Evolutionary conservation across 2,797 vertebrate species (phyloP), one percentile per base, ranked within the genome.

Genomic region (Phylloscopus collybita): DNA sequence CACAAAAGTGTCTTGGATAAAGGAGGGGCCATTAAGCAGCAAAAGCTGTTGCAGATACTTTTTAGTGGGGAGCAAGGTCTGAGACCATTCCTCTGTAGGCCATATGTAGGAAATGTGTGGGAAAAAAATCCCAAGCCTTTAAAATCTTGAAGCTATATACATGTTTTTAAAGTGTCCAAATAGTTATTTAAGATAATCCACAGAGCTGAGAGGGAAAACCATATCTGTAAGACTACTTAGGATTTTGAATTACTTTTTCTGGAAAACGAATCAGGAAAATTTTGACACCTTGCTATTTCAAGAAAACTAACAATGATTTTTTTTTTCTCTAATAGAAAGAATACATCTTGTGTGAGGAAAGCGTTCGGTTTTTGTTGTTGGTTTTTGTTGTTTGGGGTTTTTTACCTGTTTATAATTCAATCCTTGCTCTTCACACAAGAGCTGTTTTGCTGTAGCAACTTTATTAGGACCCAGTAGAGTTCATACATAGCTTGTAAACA

Each of bases 401-500:
- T 51, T 22, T 10, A 11, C 26, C 12, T 93, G 20, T 70, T 86
- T 84, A 65, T 88, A 91, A 83, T 93, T 97, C 90, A 44, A 27
- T 92, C 25, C 51, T 92, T 92, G 73, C 53, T 92, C 11, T 87
- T 95, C 57, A 88, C 66, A 94, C 60, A 80, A 91, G 71, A 94
- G 47, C 79, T 91, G 30, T 95, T 92, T 96, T 80, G 59, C 27
- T 76, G 26, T 42, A 62, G 54, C 62, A 78, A 74, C 49, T 89
- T 94, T 73, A 91, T 78, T 83, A 84, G 89, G 84, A 90, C 86
- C 50, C 65, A 27, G 53, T 44, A 93, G 90, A 76, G 50, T 90
- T 97, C 86, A 89, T 92, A 83, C 66, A 82, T 51, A 87, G 82
- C 78, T 86, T 92, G 74, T 94, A 96, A 97, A 95, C 91, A 87